phyloP scores from a whole-genome alignment of 2,113 vertebrate species.

The Tenrec ecaudatus region DNA sequence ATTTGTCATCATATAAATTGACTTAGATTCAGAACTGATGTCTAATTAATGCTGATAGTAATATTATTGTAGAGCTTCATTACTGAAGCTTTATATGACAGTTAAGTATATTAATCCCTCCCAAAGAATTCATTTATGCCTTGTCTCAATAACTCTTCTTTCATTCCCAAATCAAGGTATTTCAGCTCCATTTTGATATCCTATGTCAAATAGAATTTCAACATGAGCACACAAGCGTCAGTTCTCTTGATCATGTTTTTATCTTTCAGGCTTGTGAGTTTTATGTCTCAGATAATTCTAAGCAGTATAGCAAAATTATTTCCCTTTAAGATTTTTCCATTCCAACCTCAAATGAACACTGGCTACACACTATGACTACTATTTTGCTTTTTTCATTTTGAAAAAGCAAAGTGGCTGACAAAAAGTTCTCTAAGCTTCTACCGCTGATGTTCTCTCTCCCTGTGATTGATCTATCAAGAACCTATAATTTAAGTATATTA shows the following conservation, averaged over 20 bases:
- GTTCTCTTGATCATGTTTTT: neutral
- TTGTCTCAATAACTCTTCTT: neutral
- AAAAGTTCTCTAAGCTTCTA: neutral
- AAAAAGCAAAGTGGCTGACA: neutral
- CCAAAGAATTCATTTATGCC: neutral
- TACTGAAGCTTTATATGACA: neutral
- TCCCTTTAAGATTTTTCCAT: neutral
- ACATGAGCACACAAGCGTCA: neutral
- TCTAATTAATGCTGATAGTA: neutral
- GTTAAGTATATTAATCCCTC: neutral
- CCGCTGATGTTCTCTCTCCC: neutral
- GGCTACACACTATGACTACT: neutral
- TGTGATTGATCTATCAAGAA: neutral
- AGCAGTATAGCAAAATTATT: neutral
- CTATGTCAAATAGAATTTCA: neutral
- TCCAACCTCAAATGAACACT: neutral
- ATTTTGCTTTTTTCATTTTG: neutral
- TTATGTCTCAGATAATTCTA: neutral
- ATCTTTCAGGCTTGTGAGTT: neutral
- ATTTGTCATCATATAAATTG: conserved; percentile 1
- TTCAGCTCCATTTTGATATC: neutral
- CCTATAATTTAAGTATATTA: neutral
- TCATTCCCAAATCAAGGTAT: neutral
- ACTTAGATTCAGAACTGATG: conserved; percentile 24
- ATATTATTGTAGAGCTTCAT: conserved; percentile 29